A percentile compares a stretch with the other conserved stretches of the same genome.
These are phyloP conservation scores for Xiphophorus couchianus DNA, from an alignment of 2,113 vertebrate genomes.

Conservation along the genomic window DNA sequence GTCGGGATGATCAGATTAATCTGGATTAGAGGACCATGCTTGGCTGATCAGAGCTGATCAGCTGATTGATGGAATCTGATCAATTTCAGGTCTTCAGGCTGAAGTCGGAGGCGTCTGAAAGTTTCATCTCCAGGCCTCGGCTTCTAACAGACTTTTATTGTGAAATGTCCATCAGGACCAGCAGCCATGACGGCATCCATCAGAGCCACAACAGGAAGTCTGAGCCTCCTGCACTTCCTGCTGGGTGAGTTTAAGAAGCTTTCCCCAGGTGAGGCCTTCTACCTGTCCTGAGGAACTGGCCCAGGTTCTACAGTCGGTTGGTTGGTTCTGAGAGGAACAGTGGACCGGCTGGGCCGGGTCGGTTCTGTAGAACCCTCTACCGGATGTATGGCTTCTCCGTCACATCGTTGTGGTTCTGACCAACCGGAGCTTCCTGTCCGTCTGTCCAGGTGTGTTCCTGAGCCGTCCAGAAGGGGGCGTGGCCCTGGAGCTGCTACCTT, in stretches of 20 bases:
- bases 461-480: conserved; percentile 31
- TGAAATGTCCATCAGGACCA: conserved; percentile 2
- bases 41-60: no score
- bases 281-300: background rate
- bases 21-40: no score
- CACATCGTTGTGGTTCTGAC: no score
- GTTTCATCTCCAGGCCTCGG: background rate
- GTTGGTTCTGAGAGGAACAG: no score
- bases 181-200: conserved; percentile 18
- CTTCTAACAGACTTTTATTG: conserved; percentile 12
- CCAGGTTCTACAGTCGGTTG: background rate
- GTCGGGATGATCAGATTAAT: no score
- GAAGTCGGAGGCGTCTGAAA: no score
- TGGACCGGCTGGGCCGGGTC: no score
- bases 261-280: background rate
- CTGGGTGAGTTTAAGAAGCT: conserved; percentile 46
- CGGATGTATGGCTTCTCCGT: no score
- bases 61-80: no score
- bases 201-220: conserved; percentile 14
- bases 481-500: conserved; percentile 78
- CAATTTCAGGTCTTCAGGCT: no score
- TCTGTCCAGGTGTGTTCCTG: conserved; percentile 63
- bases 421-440: no score
- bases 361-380: no score
- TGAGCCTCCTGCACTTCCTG: conserved; percentile 36